Percentiles rank a stretch among this genome's conserved stretches.
Evolutionary conservation across 2,113 vertebrate species (phyloP).

Genomic region (Mustela nigripes): DNA sequence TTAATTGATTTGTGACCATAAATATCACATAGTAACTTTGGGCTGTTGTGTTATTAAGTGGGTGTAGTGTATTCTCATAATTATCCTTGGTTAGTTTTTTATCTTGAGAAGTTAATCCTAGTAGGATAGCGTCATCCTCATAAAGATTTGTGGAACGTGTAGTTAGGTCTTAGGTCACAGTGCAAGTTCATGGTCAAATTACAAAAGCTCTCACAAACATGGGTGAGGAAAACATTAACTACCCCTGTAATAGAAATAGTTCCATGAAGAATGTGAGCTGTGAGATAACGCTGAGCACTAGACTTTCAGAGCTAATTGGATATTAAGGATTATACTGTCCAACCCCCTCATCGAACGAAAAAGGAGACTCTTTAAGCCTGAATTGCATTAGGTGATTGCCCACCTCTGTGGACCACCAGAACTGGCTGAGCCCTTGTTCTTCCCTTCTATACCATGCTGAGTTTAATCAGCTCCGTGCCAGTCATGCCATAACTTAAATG

Average conservation of each 20-base stretch:
- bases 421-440: background rate
- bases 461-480: background rate
- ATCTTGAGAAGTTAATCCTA: conserved; percentile 10
- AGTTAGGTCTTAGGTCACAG: background rate
- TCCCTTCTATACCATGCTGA: background rate
- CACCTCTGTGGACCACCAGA: background rate
- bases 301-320: background rate
- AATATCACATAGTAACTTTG: background rate
- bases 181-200: conserved; percentile 33
- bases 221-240: conserved; percentile 27
- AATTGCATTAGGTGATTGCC: background rate
- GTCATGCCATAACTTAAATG: background rate
- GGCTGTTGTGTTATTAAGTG: background rate
- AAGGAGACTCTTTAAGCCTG: background rate
- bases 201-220: background rate
- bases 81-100: conserved; percentile 2
- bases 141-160: background rate
- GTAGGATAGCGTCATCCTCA: background rate
- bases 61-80: background rate
- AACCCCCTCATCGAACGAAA: background rate
- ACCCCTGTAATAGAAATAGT: background rate
- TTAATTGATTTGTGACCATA: background rate
- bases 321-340: background rate
- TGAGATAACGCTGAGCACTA: background rate
- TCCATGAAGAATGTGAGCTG: background rate